These are phyloP conservation scores for Cotesia typhae DNA, from an alignment of 1,140 invertebrate species.

Conservation along the genomic window DNA sequence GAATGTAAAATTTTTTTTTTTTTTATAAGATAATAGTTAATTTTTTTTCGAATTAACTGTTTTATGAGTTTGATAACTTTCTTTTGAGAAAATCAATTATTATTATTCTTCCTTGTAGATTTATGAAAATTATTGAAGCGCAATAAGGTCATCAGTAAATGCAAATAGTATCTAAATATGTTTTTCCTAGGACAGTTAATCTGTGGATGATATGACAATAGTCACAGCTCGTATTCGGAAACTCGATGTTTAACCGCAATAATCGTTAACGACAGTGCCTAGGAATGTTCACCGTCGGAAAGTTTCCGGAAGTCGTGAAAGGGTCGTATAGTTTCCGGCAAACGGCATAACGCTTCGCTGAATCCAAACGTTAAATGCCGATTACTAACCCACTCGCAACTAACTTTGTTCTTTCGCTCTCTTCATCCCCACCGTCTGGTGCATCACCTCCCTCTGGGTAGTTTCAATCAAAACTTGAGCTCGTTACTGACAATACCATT, in stretches of 20 bases:
- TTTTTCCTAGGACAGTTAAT: constrained; percentile 20
- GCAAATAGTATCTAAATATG: background rate
- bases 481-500: constrained; percentile 31
- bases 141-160: too few species aligned
- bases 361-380: constrained; percentile 49
- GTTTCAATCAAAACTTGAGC: constrained; percentile 30
- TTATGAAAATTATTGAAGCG: too few species aligned
- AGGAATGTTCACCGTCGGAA: constrained; percentile 43
- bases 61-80: too few species aligned
- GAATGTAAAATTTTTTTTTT: too few species aligned
- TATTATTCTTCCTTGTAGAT: too few species aligned
- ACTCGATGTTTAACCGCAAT: constrained; percentile 48
- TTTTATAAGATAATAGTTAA: too few species aligned
- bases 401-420: constrained; percentile 2
- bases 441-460: background rate
- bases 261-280: constrained; percentile 48
- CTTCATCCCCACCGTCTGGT: background rate
- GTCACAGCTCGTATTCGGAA: constrained; percentile 13
- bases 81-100: too few species aligned
- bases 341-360: constrained; percentile 44
- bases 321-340: constrained; percentile 24
- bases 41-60: too few species aligned
- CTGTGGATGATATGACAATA: constrained; percentile 26
- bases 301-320: constrained; percentile 5
- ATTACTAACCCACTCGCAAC: constrained; percentile 41